Conservation (phyloP, 1,140 invertebrate species). For the Drosophila ironensis region DNA sequence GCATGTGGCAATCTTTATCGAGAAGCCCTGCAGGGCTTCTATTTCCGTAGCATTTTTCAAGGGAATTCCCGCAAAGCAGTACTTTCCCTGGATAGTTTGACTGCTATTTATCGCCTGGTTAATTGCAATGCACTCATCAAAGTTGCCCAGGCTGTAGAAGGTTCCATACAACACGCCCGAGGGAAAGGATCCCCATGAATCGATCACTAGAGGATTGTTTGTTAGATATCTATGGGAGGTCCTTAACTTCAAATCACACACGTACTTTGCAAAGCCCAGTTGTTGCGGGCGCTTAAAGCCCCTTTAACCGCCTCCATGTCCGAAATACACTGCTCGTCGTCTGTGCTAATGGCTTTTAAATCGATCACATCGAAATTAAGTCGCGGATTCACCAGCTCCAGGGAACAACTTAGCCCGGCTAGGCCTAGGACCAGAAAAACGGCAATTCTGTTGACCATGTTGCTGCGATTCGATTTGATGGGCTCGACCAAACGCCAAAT, state of each 20-base stretch:
- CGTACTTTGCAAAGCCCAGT: conserved; percentile 20
- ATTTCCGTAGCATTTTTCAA: not conserved
- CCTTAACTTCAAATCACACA: not conserved
- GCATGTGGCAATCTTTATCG: conserved; percentile 12
- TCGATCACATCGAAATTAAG: not conserved
- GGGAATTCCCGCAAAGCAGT: conserved; percentile 22
- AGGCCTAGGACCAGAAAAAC: conserved; percentile 3
- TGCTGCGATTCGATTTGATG: not conserved
- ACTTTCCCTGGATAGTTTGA: conserved; percentile 36
- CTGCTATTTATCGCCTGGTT: conserved; percentile 5
- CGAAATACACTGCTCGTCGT: not conserved
- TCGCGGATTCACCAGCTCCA: not conserved
- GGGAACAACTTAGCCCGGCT: not conserved
- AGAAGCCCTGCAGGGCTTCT: not conserved
- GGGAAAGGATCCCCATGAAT: conserved; percentile 49
- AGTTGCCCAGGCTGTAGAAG: conserved; percentile 51
- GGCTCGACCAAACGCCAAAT: not conserved
- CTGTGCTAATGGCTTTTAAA: not conserved
- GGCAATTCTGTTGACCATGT: conserved; percentile 10
- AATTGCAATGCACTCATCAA: conserved; percentile 41
- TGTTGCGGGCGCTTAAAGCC: not conserved
- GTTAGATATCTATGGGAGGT: too few relatives aligned
- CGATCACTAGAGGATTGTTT: conserved; percentile 37
- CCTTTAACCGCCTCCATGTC: conserved; percentile 4
- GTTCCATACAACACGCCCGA: conserved; percentile 5